phyloP scores from a whole-genome alignment of 64 coral and sea anemone species.

The Montipora capricornis region DNA sequence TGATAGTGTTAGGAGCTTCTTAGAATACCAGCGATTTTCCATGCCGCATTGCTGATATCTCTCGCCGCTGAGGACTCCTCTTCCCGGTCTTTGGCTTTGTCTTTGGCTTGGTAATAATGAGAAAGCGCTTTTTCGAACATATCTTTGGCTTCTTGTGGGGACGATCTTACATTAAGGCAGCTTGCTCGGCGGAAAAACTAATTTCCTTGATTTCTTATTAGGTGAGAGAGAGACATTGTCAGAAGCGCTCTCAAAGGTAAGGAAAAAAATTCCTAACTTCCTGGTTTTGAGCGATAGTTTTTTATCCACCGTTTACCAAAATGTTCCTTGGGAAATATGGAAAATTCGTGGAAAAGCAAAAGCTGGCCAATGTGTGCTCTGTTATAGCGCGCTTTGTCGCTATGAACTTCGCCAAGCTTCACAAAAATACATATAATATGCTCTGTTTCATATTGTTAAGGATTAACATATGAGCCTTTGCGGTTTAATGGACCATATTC shows the following conservation, averaged over 20 bases:
- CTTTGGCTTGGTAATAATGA: slow-evolving; percentile 71
- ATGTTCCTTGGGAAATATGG: not conserved
- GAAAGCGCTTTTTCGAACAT: slow-evolving; percentile 39
- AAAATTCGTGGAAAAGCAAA: not conserved
- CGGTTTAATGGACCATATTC: too few species aligned
- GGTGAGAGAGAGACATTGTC: not conserved
- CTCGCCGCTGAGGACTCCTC: slow-evolving; percentile 73
- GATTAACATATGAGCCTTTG: too few species aligned
- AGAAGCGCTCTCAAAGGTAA: not conserved
- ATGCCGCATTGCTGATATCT: slow-evolving; percentile 78
- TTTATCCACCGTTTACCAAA: too few species aligned
- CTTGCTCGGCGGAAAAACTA: slow-evolving; percentile 16
- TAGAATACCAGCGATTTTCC: slow-evolving; percentile 55
- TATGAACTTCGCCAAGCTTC: too few species aligned
- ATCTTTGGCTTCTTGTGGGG: not conserved
- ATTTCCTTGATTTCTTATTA: slow-evolving; percentile 34
- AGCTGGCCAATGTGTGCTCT: too few species aligned
- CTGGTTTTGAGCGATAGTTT: not conserved
- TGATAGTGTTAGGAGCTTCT: slow-evolving; percentile 27
- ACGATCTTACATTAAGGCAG: not conserved
- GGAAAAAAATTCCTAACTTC: not conserved
- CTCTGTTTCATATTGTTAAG: too few species aligned
- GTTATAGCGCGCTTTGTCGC: too few species aligned
- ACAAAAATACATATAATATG: too few species aligned
- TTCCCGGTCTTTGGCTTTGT: slow-evolving; percentile 28